Base-by-base conservation (phyloP, 2,888 invertebrate species). In the Dorcus parallelipipedus region DNA sequence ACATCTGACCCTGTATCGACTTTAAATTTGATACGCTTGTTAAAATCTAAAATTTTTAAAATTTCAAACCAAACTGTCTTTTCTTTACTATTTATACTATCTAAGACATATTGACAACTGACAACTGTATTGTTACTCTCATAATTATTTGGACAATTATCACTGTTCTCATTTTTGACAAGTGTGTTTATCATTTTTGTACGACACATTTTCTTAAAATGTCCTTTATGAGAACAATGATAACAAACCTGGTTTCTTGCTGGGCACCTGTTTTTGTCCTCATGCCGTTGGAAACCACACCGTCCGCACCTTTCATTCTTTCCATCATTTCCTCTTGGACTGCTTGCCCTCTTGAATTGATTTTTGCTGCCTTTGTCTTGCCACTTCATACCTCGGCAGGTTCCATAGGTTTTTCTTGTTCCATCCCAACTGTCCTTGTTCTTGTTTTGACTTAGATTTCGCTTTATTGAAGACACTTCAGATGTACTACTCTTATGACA, bases 1-100 rank as follows among this genome's bases (percentile, higher is more conserved):
- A 60, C 45, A 23, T 62, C 59, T 17, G 62, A 57, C 10, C 59
- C 62, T 9, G 64, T 62, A 42, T 64, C 62, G 20, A 64, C 43
- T 59, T 64, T 62, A 26, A 62, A 62, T 56, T 49, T 52, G n/a
- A 64, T 26, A 10, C 14, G 33, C 41, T 50, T 54, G 38, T 50
- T 53, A n/a, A 42, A 20, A 10, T 61, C 51, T 8, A 50, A 10
- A 20, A 42, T 42, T 8, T 41, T 49, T 43, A 60, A 33, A 38
- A 14, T 49, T 23, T 45, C 38, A 48, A 49, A 52, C 47, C 52
- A 56, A 49, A 55, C 52, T 9, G 51, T 57, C 14, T 52, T 52
- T 1, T 9, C 9, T 26, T 41, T 9, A n/a, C 43, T 26, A 26
- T 38, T 33, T 14, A 14, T 14, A 42, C 43, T 43, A 38, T 9